Conservation (phyloP, 2,888 invertebrate species). For the Oeneis ivallda region DNA sequence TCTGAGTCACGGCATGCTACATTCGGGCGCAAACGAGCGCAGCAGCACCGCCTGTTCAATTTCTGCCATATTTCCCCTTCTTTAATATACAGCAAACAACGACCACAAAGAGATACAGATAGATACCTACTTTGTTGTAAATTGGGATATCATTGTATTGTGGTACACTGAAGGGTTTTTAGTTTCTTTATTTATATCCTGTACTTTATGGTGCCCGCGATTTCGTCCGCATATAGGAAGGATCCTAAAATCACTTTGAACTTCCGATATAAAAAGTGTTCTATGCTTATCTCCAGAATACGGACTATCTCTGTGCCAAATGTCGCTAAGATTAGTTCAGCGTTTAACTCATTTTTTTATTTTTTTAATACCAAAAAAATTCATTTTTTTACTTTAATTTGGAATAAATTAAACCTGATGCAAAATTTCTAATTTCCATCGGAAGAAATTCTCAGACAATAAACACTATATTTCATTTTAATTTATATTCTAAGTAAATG, state of each 20-base stretch:
- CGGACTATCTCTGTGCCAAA: too few relatives aligned
- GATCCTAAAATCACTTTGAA: too few relatives aligned
- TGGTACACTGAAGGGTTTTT: background rate
- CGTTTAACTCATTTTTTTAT: too few relatives aligned
- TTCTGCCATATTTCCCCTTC: constrained; percentile 75
- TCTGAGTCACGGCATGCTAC: constrained; percentile 77
- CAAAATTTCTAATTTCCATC: too few relatives aligned
- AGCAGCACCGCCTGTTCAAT: constrained; percentile 71
- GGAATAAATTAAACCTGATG: too few relatives aligned
- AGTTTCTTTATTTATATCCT: background rate
- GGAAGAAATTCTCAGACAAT: background rate
- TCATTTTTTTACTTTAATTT: too few relatives aligned
- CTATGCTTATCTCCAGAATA: too few relatives aligned
- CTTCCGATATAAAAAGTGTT: too few relatives aligned
- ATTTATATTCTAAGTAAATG: background rate
- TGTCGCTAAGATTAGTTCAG: too few relatives aligned
- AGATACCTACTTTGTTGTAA: constrained; percentile 8
- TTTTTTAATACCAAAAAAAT: too few relatives aligned
- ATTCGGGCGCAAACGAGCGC: constrained; percentile 69
- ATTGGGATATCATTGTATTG: constrained; percentile 17
- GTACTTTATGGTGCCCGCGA: too few relatives aligned
- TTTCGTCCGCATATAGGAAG: too few relatives aligned
- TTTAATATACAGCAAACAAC: constrained; percentile 49
- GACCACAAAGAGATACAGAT: constrained; percentile 16
- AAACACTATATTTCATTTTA: background rate